These are phyloP conservation scores for Colossoma macropomum DNA, from an alignment of 2,113 vertebrate species.

Conservation along the genomic window DNA sequence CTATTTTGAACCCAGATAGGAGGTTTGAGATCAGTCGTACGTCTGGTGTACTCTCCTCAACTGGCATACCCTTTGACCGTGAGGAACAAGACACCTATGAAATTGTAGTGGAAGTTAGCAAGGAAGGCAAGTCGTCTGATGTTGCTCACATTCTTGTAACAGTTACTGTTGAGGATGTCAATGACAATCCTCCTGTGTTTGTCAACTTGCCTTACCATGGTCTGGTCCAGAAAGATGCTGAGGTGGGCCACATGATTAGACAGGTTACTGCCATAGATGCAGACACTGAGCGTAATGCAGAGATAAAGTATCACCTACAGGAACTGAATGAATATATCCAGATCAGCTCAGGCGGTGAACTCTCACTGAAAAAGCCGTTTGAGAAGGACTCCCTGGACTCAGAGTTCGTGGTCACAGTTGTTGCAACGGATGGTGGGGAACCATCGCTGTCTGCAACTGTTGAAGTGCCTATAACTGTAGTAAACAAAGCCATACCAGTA, in stretches of 20 bases:
- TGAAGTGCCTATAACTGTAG: conserved; percentile 87
- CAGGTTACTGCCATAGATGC: conserved; percentile 88
- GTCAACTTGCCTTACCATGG: conserved; percentile 94
- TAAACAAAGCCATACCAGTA: conserved; percentile 93
- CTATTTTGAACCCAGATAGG: conserved; percentile 91
- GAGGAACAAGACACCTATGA: conserved; percentile 88
- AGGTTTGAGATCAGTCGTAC: conserved; percentile 92
- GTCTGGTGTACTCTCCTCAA: conserved; percentile 91
- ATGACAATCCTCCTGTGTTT: conserved; percentile 92
- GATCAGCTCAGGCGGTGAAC: conserved; percentile 84
- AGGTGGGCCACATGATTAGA: conserved; percentile 84
- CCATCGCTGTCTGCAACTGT: conserved; percentile 86
- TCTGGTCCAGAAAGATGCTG: conserved; percentile 87
- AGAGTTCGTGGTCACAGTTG: conserved; percentile 86
- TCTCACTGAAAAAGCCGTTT: conserved; percentile 87
- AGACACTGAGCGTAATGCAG: conserved; percentile 85
- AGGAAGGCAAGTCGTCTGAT: conserved; percentile 79
- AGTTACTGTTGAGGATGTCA: conserved; percentile 87
- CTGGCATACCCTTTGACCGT: conserved; percentile 90
- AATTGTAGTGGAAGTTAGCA: conserved; percentile 90
- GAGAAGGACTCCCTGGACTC: conserved; percentile 86
- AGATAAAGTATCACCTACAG: conserved; percentile 86
- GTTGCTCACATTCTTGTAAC: conserved; percentile 87
- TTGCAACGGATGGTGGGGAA: conserved; percentile 88
- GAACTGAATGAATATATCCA: conserved; percentile 88